phyloP scores from a whole-genome alignment of 1,140 invertebrate genomes.

The Rhyacophila brunnea region DNA sequence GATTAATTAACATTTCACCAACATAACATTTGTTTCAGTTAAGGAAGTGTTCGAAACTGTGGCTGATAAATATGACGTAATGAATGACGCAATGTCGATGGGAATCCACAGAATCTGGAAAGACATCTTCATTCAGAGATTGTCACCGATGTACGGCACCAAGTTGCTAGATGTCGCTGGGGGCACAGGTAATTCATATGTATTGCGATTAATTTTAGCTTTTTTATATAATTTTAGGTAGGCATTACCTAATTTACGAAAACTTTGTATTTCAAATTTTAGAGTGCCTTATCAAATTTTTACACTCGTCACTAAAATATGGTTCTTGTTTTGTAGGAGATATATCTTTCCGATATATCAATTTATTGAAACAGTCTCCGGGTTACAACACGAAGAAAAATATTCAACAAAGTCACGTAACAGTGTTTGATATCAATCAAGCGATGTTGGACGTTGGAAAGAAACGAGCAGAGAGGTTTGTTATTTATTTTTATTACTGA shows the following conservation, averaged over 20 bases:
- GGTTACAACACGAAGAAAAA: constrained; percentile 46
- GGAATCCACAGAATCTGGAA: constrained; percentile 97
- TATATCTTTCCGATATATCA: constrained; percentile 84
- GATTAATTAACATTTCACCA: too few relatives aligned
- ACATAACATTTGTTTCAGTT: constrained; percentile 71
- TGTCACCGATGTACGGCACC: constrained; percentile 75
- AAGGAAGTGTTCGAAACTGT: constrained; percentile 94
- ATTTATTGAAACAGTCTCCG: constrained; percentile 62
- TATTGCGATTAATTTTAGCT: background rate
- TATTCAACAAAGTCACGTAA: constrained; percentile 66
- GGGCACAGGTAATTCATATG: constrained; percentile 71
- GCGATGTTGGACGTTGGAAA: constrained; percentile 94
- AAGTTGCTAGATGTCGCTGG: constrained; percentile 93
- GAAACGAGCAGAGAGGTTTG: constrained; percentile 60
- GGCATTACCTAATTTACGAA: too few relatives aligned
- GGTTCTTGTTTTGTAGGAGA: constrained; percentile 57
- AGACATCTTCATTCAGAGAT: constrained; percentile 82
- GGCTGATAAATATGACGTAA: constrained; percentile 90
- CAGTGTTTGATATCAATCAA: constrained; percentile 91
- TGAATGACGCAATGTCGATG: constrained; percentile 98
- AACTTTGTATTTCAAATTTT: too few relatives aligned
- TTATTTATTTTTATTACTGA: too few relatives aligned
- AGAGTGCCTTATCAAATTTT: too few relatives aligned
- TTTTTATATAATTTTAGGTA: too few relatives aligned
- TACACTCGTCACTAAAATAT: too few relatives aligned